These are phyloP conservation scores for Crotalus viridis DNA, from an alignment of 2,113 vertebrate genomes.

Conservation along the genomic window DNA sequence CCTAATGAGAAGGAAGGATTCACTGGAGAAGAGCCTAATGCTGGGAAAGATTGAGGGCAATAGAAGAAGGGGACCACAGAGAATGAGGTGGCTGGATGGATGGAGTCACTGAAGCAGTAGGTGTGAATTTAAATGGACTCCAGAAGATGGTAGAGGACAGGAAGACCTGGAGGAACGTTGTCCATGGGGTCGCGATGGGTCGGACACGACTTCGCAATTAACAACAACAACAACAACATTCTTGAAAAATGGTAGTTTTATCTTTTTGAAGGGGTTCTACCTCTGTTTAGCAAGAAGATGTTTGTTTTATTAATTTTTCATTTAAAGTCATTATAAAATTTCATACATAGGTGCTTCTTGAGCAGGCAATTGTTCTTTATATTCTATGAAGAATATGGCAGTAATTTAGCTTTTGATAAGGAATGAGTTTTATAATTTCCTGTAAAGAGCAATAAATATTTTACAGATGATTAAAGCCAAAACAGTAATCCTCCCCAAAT, in stretches of 20 bases:
- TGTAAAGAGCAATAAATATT: neutral
- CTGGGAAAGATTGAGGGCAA: no score
- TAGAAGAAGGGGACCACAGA: no score
- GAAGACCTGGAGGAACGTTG: no score
- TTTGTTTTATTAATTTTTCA: neutral
- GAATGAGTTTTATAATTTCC: neutral
- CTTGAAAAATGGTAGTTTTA: neutral
- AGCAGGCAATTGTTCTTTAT: neutral
- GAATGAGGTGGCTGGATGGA: no score
- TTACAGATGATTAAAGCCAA: neutral
- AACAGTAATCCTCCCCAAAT: neutral
- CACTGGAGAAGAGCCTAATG: no score
- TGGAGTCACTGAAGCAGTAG: no score
- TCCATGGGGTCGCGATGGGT: no score
- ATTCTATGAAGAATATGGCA: neutral
- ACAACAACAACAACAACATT: no score
- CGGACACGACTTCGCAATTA: no score
- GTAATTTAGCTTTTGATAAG: neutral
- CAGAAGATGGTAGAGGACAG: no score
- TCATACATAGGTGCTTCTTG: neutral
- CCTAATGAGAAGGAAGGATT: no score
- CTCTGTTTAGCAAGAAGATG: neutral
- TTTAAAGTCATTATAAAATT: neutral
- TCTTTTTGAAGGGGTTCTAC: neutral
- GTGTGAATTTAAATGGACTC: no score